Evolutionary conservation across 2,797 vertebrate species (phyloP).

Genomic region (Gouania willdenowi): DNA sequence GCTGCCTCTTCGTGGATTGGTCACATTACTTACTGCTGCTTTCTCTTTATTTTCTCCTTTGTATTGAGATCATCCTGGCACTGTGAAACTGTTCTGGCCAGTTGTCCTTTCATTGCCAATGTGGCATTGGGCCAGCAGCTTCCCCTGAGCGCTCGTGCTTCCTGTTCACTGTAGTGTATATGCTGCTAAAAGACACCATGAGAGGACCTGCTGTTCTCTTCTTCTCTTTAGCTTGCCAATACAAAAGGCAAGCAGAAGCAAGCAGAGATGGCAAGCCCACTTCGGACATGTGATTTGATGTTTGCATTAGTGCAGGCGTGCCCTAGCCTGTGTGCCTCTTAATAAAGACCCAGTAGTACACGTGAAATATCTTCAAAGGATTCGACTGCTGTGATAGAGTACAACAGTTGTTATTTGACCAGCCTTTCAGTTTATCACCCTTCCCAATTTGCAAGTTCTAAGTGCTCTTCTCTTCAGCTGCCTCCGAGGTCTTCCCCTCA

Average conservation of each 20-base stretch:
- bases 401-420: slow-evolving; percentile 48
- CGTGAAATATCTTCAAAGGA: slow-evolving; percentile 19
- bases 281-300: slow-evolving; percentile 49
- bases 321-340: slow-evolving; percentile 16
- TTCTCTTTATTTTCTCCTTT: not conserved
- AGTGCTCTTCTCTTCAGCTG: slow-evolving; percentile 28
- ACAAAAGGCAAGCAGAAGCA: slow-evolving; percentile 48
- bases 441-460: slow-evolving; percentile 45
- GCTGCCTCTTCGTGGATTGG: slow-evolving; percentile 2
- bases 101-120: slow-evolving; percentile 32
- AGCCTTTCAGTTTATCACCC: slow-evolving; percentile 46
- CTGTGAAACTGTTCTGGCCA: slow-evolving; percentile 34
- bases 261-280: slow-evolving; percentile 24
- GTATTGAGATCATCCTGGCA: too few relatives aligned
- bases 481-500: slow-evolving; percentile 41
- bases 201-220: slow-evolving; percentile 15
- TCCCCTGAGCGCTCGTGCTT: slow-evolving; percentile 14
- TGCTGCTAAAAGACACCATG: slow-evolving; percentile 32
- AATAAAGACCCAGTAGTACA: slow-evolving; percentile 19
- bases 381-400: slow-evolving; percentile 24
- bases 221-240: slow-evolving; percentile 19
- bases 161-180: slow-evolving; percentile 50
- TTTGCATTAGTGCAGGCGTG: slow-evolving; percentile 44
- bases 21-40: slow-evolving; percentile 3
- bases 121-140: slow-evolving; percentile 22